Percentiles rank a stretch among this genome's conserved stretches.
phyloP scores from a whole-genome alignment of 2,797 vertebrate genomes.

The Tangara arthus region DNA sequence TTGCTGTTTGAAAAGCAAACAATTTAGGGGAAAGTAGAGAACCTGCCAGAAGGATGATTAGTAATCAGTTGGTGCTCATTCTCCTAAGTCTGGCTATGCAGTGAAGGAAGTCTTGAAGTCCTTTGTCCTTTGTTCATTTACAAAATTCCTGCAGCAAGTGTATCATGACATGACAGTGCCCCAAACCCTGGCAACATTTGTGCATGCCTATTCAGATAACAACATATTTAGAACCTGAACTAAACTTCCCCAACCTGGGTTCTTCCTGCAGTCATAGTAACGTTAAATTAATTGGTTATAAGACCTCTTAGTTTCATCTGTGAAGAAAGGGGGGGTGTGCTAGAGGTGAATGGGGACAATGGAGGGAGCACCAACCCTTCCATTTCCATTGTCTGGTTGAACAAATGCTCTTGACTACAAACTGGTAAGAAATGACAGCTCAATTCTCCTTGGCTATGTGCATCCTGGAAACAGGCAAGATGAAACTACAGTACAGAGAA shows the following conservation, averaged over 20 bases:
- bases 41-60: background rate
- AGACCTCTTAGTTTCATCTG: background rate
- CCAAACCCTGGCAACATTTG: background rate
- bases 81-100: background rate
- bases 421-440: background rate
- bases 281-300: background rate
- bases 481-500: background rate
- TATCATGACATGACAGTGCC: background rate
- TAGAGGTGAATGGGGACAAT: background rate
- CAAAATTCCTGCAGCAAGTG: background rate
- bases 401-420: background rate
- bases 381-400: background rate
- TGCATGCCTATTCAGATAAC: background rate
- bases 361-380: background rate
- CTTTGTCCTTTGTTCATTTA: background rate
- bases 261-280: background rate
- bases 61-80: background rate
- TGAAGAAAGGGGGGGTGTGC: background rate
- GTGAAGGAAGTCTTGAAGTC: background rate
- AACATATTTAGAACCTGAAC: background rate
- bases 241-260: background rate
- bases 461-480: background rate
- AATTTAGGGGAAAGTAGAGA: background rate
- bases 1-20: background rate
- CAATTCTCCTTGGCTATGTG: background rate